A percentile compares a stretch with the other conserved stretches of the same genome.
These are phyloP conservation scores for Hippocampus kuda DNA, from an alignment of 2,797 vertebrate species.

Conservation along the genomic window DNA sequence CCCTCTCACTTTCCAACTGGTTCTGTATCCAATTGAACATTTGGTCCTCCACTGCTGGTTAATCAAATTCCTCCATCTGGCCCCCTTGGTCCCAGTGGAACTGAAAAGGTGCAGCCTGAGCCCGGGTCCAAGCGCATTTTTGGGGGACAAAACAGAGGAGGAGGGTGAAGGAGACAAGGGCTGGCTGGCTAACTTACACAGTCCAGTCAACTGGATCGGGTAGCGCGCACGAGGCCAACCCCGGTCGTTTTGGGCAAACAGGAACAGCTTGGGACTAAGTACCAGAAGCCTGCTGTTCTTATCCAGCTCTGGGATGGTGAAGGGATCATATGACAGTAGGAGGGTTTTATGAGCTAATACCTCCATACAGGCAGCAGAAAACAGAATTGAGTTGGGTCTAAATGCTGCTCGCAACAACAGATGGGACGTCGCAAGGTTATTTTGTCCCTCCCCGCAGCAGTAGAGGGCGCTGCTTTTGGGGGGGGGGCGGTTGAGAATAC, in stretches of 20 bases:
- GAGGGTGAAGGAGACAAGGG: constrained; percentile 77
- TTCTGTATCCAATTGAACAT: constrained; percentile 99
- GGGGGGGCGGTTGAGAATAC: neutral
- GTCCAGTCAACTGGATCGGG: constrained; percentile 81
- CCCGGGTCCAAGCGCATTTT: constrained; percentile 95
- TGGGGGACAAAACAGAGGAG: constrained; percentile 73
- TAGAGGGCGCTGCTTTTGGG: constrained; percentile 47
- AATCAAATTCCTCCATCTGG: constrained; percentile 99
- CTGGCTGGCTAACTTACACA: constrained; percentile 90
- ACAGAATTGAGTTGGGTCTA: constrained; percentile 51
- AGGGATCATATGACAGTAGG: constrained; percentile 64
- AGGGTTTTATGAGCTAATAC: constrained; percentile 67
- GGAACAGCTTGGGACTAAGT: constrained; percentile 64
- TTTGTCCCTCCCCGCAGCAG: constrained; percentile 42
- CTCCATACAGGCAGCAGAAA: constrained; percentile 62
- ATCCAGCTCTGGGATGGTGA: constrained; percentile 53
- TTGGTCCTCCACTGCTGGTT: constrained; percentile 99
- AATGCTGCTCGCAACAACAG: constrained; percentile 44
- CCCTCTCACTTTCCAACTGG: constrained; percentile 91
- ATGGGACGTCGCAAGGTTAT: constrained; percentile 23
- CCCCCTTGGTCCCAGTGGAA: constrained; percentile 86
- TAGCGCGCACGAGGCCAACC: constrained; percentile 57
- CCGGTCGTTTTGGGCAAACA: constrained; percentile 64
- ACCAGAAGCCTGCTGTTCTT: constrained; percentile 67
- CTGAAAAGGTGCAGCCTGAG: constrained; percentile 95